These are phyloP conservation scores for Lypha dubia DNA, from an alignment of 2,888 invertebrate species.

Conservation along the genomic window DNA sequence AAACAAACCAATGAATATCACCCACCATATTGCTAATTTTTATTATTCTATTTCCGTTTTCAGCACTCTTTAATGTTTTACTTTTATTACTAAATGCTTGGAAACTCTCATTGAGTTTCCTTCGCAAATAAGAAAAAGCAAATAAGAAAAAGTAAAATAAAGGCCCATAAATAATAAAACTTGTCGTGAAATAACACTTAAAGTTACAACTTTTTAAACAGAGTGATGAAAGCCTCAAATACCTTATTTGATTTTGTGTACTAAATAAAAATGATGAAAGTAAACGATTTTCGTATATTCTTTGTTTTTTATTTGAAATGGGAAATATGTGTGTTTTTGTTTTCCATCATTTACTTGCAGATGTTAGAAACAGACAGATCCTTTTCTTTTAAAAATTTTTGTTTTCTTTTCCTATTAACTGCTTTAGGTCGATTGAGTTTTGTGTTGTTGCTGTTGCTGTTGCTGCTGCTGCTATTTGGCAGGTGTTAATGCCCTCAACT, in stretches of 20 bases:
- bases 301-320: neutral
- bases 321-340: neutral
- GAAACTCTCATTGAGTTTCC: neutral
- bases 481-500: constrained; percentile 64
- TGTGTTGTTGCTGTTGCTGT: constrained; percentile 8
- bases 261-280: neutral
- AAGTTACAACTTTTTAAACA: constrained; percentile 1
- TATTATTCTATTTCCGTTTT: constrained; percentile 27
- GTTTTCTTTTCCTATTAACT: constrained; percentile 6
- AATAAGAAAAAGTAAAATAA: constrained; percentile 30
- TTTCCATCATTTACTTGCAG: neutral
- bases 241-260: constrained; percentile 20
- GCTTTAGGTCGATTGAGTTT: neutral
- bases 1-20: constrained; percentile 9
- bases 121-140: neutral
- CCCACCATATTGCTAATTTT: constrained; percentile 6
- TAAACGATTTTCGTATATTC: neutral
- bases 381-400: neutral
- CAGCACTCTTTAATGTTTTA: neutral
- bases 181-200: constrained; percentile 22
- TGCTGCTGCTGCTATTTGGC: constrained; percentile 2
- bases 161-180: constrained; percentile 36
- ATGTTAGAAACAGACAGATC: neutral
- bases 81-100: neutral
- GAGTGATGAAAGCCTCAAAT: constrained; percentile 47